Base-by-base conservation (phyloP, 2,797 vertebrate species). In the Phalanger gymnotis region DNA sequence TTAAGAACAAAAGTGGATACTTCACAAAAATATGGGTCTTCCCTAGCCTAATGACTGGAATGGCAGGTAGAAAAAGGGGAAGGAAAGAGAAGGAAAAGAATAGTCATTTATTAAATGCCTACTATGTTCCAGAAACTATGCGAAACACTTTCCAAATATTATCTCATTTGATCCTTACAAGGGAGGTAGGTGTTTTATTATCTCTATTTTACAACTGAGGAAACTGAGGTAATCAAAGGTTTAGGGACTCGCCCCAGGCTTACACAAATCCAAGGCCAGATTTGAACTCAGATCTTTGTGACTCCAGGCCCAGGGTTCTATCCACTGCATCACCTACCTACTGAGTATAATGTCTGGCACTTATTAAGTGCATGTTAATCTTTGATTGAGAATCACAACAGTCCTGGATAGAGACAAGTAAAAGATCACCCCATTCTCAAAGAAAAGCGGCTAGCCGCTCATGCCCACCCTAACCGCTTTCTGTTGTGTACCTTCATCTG, bases 1-100 rank as follows among this genome's bases (percentile, higher is more conserved):
- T 97, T 96, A 94, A 51, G 98, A 98, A 98, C 96, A 92, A 98
- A 97, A 95, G 73, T 93, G 19, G 93, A 56, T 47, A 53, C 91
- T 90, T 96, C 95, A 95, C 94, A 95, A 95, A 97, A 58, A 54
- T 73, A 53, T 90, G 92, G 1, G 1, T 91, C 96, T 95, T 95
- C 95, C 73, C 40, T 87, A 97, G 91, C 95, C 95, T 94, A 96
- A 95, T 61, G 40, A 81, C 97, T 96, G 96, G 95, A 98, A 95
- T 96, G 95, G 51, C 95, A 87, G 96, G 53, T 96, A 61, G 19
- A 40, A 34, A 40, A 73, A 73, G 14, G 5, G 13, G 1, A 66
- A 81, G n/a, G 61, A 40, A 73, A 40, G 14, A 16, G 16, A 73
- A 81, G 19, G 40, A 27, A 87, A 16, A 27, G 40, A 87, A 87